A percentile compares a stretch with the other conserved stretches of the same genome.
Conservation (phyloP, 2,888 invertebrate genomes). For the Rotaria macrura region DNA sequence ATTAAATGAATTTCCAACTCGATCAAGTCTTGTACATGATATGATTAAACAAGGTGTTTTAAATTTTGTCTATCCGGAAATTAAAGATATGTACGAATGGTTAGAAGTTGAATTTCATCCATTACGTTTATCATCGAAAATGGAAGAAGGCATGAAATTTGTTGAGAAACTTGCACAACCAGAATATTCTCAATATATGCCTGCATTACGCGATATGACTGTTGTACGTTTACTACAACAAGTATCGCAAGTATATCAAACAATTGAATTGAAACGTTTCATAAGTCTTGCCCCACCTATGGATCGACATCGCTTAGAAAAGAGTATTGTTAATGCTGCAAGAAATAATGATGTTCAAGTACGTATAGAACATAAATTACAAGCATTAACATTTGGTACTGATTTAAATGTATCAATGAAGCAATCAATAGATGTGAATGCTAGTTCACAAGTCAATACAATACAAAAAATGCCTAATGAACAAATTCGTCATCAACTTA, state of each 20-base stretch:
- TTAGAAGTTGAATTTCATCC: slow-evolving; percentile 32
- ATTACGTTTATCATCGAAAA: slow-evolving; percentile 25
- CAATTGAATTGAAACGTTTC: slow-evolving; percentile 31
- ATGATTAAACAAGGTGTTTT: slow-evolving; percentile 27
- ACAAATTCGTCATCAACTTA: slow-evolving; percentile 32
- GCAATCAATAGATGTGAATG: background rate
- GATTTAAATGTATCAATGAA: slow-evolving; percentile 24
- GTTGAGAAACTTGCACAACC: slow-evolving; percentile 24
- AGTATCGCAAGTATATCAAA: slow-evolving; percentile 32
- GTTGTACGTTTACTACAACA: slow-evolving; percentile 32
- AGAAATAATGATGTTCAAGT: slow-evolving; percentile 31
- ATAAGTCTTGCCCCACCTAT: slow-evolving; percentile 24
- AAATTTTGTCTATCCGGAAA: slow-evolving; percentile 25
- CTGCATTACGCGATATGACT: slow-evolving; percentile 26
- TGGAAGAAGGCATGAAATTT: slow-evolving; percentile 30
- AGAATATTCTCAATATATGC: slow-evolving; percentile 30
- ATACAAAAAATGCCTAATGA: slow-evolving; percentile 32
- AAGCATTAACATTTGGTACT: slow-evolving; percentile 31
- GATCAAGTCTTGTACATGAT: slow-evolving; percentile 25
- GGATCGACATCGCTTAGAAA: slow-evolving; percentile 26
- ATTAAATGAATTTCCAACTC: slow-evolving; percentile 28
- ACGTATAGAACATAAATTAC: slow-evolving; percentile 31
- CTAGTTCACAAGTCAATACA: slow-evolving; percentile 20
- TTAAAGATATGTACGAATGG: slow-evolving; percentile 25
- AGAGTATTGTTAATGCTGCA: slow-evolving; percentile 29